Percentiles rank a stretch among this genome's conserved stretches.
phyloP scores from a whole-genome alignment of 2,113 vertebrate genomes.

The Herpetotheres cachinnans region DNA sequence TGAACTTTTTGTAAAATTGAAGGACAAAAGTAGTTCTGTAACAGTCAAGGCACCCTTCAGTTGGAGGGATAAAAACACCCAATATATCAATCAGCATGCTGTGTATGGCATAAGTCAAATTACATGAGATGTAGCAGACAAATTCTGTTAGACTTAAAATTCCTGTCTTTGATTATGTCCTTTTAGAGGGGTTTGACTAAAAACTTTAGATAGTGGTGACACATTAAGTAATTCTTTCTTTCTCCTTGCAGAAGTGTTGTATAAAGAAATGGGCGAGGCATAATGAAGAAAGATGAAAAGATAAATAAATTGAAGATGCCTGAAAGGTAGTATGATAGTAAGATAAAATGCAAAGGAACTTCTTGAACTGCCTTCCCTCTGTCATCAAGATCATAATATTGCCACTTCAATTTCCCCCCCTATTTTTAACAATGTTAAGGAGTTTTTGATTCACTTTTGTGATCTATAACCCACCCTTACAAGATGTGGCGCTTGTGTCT shows the following conservation, averaged over 20 bases:
- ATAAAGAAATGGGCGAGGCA: background rate
- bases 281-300: background rate
- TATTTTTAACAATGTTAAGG: background rate
- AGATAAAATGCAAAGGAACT: background rate
- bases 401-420: accelerated
- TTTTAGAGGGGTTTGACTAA: background rate
- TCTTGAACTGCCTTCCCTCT: background rate
- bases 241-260: background rate
- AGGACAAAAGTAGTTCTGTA: background rate
- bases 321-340: background rate
- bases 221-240: background rate
- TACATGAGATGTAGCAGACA: background rate
- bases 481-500: background rate
- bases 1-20: background rate
- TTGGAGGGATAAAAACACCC: background rate
- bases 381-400: background rate
- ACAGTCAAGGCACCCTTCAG: background rate
- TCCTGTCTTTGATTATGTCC: background rate
- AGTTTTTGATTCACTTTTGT: background rate
- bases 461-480: background rate
- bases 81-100: background rate
- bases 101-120: background rate
- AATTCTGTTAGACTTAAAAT: background rate
- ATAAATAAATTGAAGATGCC: background rate
- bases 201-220: background rate